Percentiles rank a stretch among this genome's conserved stretches.
Conservation (phyloP, 2,888 invertebrate genomes). For the Abrostola triplasia region DNA sequence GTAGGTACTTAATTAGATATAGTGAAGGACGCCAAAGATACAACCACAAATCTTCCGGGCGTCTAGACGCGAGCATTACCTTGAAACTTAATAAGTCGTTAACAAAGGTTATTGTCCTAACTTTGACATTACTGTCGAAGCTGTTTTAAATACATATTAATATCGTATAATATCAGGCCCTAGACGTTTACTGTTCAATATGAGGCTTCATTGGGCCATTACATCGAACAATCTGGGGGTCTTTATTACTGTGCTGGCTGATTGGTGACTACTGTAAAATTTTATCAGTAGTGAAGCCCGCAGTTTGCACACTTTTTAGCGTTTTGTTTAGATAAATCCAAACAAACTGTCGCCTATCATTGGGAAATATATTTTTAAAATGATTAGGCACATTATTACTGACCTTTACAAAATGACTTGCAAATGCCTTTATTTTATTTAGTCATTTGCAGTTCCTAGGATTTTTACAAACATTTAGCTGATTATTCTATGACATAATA, state of each 20-base stretch:
- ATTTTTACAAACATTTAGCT: too few species aligned
- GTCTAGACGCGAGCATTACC: constrained; percentile 39
- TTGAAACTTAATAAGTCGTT: constrained; percentile 25
- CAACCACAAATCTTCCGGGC: constrained; percentile 1
- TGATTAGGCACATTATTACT: too few species aligned
- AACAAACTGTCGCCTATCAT: neutral
- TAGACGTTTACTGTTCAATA: constrained; percentile 21
- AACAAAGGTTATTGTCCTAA: constrained; percentile 23
- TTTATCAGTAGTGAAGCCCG: constrained; percentile 1
- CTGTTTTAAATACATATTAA: constrained; percentile 21
- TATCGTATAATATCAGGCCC: constrained; percentile 26
- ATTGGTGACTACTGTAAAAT: constrained; percentile 23
- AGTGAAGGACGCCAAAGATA: constrained; percentile 10
- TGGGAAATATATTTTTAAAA: neutral
- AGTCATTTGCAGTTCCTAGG: too few species aligned
- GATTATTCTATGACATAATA: too few species aligned
- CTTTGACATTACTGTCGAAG: constrained; percentile 20
- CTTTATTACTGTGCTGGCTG: constrained; percentile 20
- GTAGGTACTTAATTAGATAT: neutral
- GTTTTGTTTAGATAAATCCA: too few species aligned
- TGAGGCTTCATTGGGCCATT: constrained; percentile 31
- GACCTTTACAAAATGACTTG: too few species aligned
- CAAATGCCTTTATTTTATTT: too few species aligned
- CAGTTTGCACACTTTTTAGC: neutral
- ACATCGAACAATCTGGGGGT: constrained; percentile 12